Conservation (phyloP, 2,113 vertebrate species). For the Triplophysa tibetana region DNA sequence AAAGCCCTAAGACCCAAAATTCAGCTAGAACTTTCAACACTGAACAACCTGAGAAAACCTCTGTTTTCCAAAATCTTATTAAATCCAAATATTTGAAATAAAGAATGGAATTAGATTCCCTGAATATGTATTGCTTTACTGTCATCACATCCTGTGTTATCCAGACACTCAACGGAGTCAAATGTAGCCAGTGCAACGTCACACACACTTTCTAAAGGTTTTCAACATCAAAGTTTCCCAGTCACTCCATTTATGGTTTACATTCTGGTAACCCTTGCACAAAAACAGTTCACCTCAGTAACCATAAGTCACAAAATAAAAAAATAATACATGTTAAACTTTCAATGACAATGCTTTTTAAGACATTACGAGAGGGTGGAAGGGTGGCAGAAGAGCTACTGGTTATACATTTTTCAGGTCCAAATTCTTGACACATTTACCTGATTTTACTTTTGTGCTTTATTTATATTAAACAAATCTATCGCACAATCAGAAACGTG, state of each 20-base stretch:
- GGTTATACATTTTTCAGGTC: background rate
- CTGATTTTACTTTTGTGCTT: background rate
- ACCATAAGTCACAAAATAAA: background rate
- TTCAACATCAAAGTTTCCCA: background rate
- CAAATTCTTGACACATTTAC: background rate
- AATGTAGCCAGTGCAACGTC: too few relatives aligned
- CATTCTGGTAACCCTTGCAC: background rate
- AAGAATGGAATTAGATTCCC: background rate
- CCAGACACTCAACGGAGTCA: too few relatives aligned
- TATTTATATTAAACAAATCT: background rate
- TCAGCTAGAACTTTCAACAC: background rate
- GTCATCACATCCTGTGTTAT: background rate
- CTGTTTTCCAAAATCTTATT: background rate
- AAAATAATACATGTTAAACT: too few relatives aligned
- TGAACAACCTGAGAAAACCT: slow-evolving; percentile 8
- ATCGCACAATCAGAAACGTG: background rate
- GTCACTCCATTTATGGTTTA: background rate
- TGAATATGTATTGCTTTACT: slow-evolving; percentile 19
- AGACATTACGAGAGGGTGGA: too few relatives aligned
- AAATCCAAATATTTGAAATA: background rate
- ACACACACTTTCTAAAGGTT: too few relatives aligned
- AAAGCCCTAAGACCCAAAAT: background rate
- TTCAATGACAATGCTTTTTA: too few relatives aligned
- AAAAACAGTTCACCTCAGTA: background rate
- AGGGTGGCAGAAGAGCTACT: background rate